Evolutionary conservation across 2,888 invertebrate genomes (phyloP).

Genomic region (Hirtodrosophila duncani): DNA sequence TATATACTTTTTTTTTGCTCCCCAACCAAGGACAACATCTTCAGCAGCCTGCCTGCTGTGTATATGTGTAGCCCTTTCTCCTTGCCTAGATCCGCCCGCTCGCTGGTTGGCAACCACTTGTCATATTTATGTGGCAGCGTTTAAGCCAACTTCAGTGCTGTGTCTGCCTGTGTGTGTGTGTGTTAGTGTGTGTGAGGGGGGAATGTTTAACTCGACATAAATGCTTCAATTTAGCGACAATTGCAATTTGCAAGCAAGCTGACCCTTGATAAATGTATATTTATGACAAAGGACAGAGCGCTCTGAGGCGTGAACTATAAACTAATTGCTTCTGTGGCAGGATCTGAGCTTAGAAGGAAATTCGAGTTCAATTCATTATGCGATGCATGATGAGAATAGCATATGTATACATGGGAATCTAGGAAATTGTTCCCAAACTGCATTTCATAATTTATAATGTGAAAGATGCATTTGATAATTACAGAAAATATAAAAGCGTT

Average conservation of each 20-base stretch:
- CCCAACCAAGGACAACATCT: conserved; percentile 42
- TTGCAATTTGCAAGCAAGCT: conserved; percentile 18
- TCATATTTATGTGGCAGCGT: conserved; percentile 62
- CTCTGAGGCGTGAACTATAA: too few species aligned
- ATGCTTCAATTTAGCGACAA: conserved; percentile 51
- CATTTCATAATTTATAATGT: too few species aligned
- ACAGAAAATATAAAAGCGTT: too few species aligned
- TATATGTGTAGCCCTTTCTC: conserved; percentile 5
- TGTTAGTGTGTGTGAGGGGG: too few species aligned
- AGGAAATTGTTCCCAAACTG: too few species aligned
- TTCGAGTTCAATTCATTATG: too few species aligned
- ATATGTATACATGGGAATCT: too few species aligned
- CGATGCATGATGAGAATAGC: too few species aligned
- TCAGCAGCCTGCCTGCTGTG: conserved; percentile 22
- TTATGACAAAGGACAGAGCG: too few species aligned
- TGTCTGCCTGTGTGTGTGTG: conserved; percentile 16
- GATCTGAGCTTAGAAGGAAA: too few species aligned
- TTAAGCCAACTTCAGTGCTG: conserved; percentile 54
- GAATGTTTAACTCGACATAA: conserved; percentile 31
- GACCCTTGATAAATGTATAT: conserved; percentile 32
- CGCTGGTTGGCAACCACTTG: conserved; percentile 35
- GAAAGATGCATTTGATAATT: too few species aligned
- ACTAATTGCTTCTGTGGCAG: too few species aligned
- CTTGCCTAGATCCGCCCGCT: conserved; percentile 28
- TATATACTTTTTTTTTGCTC: conserved; percentile 5